Evolutionary conservation across 2,888 invertebrate genomes (phyloP).

Genomic region (Epistrophe grossulariae): DNA sequence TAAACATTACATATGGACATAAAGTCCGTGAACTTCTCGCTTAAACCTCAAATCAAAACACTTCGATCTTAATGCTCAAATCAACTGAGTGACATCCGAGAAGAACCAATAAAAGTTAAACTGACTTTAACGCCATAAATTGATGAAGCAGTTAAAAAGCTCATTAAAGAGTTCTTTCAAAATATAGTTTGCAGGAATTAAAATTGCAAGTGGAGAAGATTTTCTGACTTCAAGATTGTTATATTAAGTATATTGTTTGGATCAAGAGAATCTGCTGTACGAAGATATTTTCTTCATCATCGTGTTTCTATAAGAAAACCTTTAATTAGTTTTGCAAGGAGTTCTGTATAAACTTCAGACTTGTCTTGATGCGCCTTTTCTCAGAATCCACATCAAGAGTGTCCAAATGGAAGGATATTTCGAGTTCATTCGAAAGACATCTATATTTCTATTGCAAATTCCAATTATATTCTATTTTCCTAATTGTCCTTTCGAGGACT

Average conservation of each 20-base stretch:
- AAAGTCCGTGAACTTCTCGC: too few relatives aligned
- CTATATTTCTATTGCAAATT: slow-evolving; percentile 39
- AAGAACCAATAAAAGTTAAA: too few relatives aligned
- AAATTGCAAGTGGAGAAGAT: not conserved
- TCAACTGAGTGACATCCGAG: too few relatives aligned
- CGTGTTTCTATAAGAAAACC: not conserved
- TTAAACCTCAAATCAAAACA: too few relatives aligned
- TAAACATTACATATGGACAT: too few relatives aligned
- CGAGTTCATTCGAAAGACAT: not conserved
- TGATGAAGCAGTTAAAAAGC: too few relatives aligned
- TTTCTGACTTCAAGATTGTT: not conserved
- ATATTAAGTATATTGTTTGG: not conserved
- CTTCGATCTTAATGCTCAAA: too few relatives aligned
- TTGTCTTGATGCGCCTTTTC: not conserved
- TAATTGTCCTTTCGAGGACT: slow-evolving; percentile 59
- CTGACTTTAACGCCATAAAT: too few relatives aligned
- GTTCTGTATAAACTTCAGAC: not conserved
- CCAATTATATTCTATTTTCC: slow-evolving; percentile 61
- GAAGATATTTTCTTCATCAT: not conserved
- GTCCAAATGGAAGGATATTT: not conserved
- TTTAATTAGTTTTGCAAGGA: not conserved
- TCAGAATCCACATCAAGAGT: not conserved
- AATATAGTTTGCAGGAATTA: not conserved
- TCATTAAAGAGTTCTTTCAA: not conserved
- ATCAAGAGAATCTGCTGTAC: not conserved